Percentiles rank a stretch among this genome's conserved stretches.
phyloP scores from a whole-genome alignment of 2,888 invertebrate genomes.

The Napeogenes inachia region DNA sequence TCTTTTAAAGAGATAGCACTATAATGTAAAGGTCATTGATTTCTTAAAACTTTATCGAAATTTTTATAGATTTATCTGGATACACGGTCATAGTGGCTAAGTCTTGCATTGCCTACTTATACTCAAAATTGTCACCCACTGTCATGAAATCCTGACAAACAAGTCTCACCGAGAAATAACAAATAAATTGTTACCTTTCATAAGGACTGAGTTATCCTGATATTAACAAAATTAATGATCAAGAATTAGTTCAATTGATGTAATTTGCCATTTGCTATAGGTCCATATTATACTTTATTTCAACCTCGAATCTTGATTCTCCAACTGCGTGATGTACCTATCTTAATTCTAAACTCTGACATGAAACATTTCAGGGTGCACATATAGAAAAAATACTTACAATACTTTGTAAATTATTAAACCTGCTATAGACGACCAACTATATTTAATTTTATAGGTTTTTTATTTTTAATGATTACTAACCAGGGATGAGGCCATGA shows the following conservation, averaged over 20 bases:
- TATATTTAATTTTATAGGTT: no score
- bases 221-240: constrained; percentile 8
- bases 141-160: constrained; percentile 25
- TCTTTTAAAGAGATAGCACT: no score
- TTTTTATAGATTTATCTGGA: background rate
- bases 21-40: no score
- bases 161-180: constrained; percentile 18
- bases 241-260: background rate
- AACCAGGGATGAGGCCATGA: no score
- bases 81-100: constrained; percentile 4
- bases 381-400: no score
- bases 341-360: constrained; percentile 3
- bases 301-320: constrained; percentile 1
- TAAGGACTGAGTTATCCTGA: constrained; percentile 12
- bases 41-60: background rate
- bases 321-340: constrained; percentile 6
- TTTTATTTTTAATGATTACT: no score
- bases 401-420: no score
- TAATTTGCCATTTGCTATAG: constrained; percentile 2
- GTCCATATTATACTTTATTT: constrained; percentile 3
- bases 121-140: constrained; percentile 22
- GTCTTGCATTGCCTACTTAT: constrained; percentile 14
- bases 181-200: constrained; percentile 27
- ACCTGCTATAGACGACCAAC: no score
- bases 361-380: constrained; percentile 1